Percentiles rank a stretch among this genome's conserved stretches.
Evolutionary conservation across 2,797 vertebrate genomes (phyloP).

Genomic region (Syndactyla subalaris): DNA sequence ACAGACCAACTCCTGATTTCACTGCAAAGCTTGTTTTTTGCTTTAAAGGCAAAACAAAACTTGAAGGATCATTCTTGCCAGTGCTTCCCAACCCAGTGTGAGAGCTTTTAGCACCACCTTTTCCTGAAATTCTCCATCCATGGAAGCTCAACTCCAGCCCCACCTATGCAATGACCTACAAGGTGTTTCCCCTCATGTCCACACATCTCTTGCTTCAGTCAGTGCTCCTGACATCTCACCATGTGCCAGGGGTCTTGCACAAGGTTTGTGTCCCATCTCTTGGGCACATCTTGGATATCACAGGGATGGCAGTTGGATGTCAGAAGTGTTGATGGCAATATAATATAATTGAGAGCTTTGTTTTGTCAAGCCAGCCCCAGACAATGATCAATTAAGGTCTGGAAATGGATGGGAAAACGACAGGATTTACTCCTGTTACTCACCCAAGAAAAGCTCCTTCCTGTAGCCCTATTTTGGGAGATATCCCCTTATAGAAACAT

Average conservation of each 20-base stretch:
- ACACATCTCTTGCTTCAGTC: rapidly evolving
- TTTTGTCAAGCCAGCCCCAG: background rate
- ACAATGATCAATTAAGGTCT: background rate
- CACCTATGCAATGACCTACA: background rate
- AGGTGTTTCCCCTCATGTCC: background rate
- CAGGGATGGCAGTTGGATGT: background rate
- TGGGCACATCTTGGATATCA: background rate
- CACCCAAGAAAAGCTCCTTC: background rate
- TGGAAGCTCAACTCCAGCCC: background rate
- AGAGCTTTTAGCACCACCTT: background rate
- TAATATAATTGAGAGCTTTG: background rate
- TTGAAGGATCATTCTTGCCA: background rate
- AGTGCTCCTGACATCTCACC: background rate
- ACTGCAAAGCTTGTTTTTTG: background rate
- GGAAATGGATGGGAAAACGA: background rate
- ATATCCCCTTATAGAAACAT: background rate
- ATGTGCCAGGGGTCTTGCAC: background rate
- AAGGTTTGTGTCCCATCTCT: background rate
- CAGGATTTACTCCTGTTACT: background rate
- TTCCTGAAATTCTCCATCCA: background rate
- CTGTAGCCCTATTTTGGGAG: background rate
- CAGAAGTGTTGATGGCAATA: no score
- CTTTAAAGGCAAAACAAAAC: background rate
- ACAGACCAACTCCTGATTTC: background rate
- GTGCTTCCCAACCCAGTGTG: background rate